A percentile compares a stretch with the other conserved stretches of the same genome.
These are phyloP conservation scores for Amphipoea lucens DNA, from an alignment of 2,888 invertebrate species.

Conservation along the genomic window DNA sequence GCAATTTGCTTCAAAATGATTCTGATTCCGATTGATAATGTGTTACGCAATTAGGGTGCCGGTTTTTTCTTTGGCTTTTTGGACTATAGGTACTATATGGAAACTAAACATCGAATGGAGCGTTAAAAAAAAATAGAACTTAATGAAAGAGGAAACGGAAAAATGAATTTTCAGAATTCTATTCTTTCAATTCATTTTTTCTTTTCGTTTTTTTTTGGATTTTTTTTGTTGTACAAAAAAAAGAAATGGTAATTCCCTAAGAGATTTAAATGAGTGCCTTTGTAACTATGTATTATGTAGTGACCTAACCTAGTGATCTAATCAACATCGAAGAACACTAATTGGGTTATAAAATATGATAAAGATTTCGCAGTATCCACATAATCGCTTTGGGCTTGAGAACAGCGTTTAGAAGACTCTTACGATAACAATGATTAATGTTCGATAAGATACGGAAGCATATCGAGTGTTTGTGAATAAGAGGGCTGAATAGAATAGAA, in stretches of 20 bases:
- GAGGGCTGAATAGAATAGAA: no score
- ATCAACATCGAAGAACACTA: neutral
- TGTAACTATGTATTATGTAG: neutral
- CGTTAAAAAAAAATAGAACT: conserved; percentile 6
- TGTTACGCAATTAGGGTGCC: no score
- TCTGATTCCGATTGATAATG: no score
- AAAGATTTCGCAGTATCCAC: neutral
- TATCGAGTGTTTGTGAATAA: no score
- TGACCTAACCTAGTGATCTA: neutral
- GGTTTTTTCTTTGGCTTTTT: neutral
- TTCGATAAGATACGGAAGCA: no score
- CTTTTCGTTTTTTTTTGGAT: no score
- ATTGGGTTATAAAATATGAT: conserved; percentile 15
- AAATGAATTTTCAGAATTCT: neutral
- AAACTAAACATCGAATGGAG: conserved; percentile 32
- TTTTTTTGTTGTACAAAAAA: neutral
- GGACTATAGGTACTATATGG: no score
- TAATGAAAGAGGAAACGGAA: neutral
- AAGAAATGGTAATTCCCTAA: neutral
- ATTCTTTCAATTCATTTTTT: no score
- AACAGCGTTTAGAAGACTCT: no score
- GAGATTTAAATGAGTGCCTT: neutral
- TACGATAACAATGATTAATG: no score
- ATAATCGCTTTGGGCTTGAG: neutral
- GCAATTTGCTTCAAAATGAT: no score